phyloP scores from a whole-genome alignment of 2,888 invertebrate species.

The Oegoconia quadripuncta region DNA sequence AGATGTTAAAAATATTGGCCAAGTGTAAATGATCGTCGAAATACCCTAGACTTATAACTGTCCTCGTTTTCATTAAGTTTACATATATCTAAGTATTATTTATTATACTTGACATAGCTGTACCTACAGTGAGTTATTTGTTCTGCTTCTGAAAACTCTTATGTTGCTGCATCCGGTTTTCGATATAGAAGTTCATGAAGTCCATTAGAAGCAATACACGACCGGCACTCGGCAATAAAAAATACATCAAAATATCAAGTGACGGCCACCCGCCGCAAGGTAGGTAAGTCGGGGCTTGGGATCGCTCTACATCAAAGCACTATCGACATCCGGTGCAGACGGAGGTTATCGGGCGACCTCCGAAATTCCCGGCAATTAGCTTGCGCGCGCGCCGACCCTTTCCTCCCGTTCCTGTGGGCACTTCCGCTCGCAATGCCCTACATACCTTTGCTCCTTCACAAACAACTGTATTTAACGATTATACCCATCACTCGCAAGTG shows the following conservation, averaged over 20 bases:
- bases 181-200: conserved; percentile 6
- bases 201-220: conserved; percentile 11
- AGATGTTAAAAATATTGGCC: no score
- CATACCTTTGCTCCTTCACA: conserved; percentile 26
- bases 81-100: no score
- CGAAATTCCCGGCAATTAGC: conserved; percentile 72
- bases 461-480: conserved; percentile 27
- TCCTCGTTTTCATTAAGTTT: no score
- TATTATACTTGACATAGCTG: no score
- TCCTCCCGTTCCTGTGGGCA: conserved; percentile 43
- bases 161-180: not conserved
- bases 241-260: conserved; percentile 15
- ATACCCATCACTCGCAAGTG: no score
- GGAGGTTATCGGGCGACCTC: conserved; percentile 73
- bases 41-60: no score
- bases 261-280: conserved; percentile 5
- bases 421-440: conserved; percentile 45
- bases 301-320: conserved; percentile 68
- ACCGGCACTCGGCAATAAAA: conserved; percentile 6
- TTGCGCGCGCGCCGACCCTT: conserved; percentile 48
- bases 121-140: no score
- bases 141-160: not conserved
- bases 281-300: no score
- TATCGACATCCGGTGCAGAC: conserved; percentile 71
- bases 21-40: no score